Percentiles rank a stretch among this genome's conserved stretches.
These are phyloP conservation scores for Magallana nippona DNA, from an alignment of 2,888 invertebrate species.

Conservation along the genomic window DNA sequence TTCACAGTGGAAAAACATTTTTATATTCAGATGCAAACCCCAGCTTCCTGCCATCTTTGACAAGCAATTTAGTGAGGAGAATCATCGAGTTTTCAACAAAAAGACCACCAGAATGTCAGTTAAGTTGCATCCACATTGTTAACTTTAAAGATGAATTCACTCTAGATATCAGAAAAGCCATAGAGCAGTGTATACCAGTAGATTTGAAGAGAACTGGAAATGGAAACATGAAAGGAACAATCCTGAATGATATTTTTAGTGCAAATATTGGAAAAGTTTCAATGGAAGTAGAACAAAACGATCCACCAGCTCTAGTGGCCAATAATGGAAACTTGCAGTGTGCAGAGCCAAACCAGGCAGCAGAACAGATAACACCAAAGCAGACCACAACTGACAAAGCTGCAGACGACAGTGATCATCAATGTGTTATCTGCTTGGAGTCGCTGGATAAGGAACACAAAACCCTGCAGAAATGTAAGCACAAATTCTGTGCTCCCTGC, in stretches of 20 bases:
- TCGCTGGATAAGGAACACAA: slow-evolving; percentile 50
- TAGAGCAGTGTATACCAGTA: background rate
- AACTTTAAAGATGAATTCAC: slow-evolving; percentile 18
- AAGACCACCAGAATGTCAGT: background rate
- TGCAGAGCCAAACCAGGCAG: background rate
- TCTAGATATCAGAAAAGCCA: background rate
- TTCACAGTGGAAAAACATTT: background rate
- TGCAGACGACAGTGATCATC: background rate
- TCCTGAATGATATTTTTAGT: background rate
- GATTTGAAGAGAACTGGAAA: background rate
- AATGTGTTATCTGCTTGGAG: slow-evolving; percentile 57
- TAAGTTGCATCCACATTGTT: slow-evolving; percentile 31
- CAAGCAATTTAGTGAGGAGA: background rate
- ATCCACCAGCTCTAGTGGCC: background rate
- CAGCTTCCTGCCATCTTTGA: background rate
- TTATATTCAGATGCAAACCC: slow-evolving; percentile 3
- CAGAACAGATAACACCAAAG: background rate
- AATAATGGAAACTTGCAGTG: too few relatives aligned
- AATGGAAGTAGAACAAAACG: background rate
- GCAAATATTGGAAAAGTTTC: background rate
- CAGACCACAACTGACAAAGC: background rate
- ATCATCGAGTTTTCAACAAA: background rate
- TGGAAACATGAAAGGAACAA: background rate
- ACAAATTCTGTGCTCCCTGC: slow-evolving; percentile 59
- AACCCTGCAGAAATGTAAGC: slow-evolving; percentile 58